phyloP scores from a whole-genome alignment of 2,113 vertebrate genomes.

The Brevimyrus niger region DNA sequence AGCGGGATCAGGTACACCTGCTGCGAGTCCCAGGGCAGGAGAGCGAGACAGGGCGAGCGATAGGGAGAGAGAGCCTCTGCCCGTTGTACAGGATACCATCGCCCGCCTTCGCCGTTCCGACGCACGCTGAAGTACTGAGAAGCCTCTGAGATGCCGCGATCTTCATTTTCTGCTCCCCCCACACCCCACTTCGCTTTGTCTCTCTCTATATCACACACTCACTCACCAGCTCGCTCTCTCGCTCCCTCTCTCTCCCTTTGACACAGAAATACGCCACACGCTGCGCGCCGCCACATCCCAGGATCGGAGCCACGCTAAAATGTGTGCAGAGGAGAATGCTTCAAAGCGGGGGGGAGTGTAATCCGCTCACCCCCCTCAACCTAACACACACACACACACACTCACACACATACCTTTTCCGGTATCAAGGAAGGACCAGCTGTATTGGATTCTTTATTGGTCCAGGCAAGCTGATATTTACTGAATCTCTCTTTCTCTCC shows the following conservation, averaged over 20 bases:
- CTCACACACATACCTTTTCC: not conserved
- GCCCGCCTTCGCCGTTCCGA: slow-evolving; percentile 11
- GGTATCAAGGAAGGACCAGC: not conserved
- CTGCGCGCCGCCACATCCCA: not conserved
- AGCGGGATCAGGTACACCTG: slow-evolving; percentile 32
- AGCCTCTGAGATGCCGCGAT: slow-evolving; percentile 20
- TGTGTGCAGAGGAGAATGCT: not conserved
- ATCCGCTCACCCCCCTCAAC: not conserved
- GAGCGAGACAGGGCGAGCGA: slow-evolving; percentile 4
- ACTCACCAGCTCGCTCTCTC: not conserved
- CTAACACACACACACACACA: not conserved
- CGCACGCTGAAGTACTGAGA: not conserved
- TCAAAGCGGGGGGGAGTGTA: not conserved
- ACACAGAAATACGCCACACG: slow-evolving; percentile 14
- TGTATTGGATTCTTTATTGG: not conserved
- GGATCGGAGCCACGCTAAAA: not conserved
- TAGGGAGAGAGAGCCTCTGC: not conserved
- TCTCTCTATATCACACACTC: not conserved
- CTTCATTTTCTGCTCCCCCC: slow-evolving; percentile 20
- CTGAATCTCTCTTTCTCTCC: not conserved
- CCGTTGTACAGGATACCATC: not conserved
- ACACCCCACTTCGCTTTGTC: not conserved
- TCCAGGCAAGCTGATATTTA: not conserved
- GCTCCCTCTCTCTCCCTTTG: slow-evolving; percentile 1
- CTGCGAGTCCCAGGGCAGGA: slow-evolving; percentile 11